Evolutionary conservation across 1,140 invertebrate species (phyloP).

Genomic region (Zaprionus capensis): DNA sequence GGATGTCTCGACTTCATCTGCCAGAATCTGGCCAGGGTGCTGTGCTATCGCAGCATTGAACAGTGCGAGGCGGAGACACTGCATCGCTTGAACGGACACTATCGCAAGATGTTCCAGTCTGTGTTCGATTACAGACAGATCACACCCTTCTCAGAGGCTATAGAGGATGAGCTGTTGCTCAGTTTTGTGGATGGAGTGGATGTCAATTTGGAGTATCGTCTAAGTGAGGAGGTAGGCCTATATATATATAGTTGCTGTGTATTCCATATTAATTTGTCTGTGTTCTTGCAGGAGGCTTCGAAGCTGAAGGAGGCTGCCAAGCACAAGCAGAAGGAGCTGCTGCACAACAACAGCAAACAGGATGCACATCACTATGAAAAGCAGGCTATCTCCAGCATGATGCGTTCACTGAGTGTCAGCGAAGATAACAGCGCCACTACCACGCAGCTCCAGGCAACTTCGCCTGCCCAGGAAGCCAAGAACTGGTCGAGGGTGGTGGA

Average conservation of each 20-base stretch:
- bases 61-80: slow-evolving; percentile 86
- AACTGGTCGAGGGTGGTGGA: slow-evolving; percentile 78
- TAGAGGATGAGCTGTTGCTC: slow-evolving; percentile 85
- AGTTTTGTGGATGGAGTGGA: slow-evolving; percentile 84
- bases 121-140: slow-evolving; percentile 85
- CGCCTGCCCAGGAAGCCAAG: slow-evolving; percentile 44
- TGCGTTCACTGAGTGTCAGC: slow-evolving; percentile 64
- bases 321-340: slow-evolving; percentile 66
- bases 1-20: slow-evolving; percentile 88
- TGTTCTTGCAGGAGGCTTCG: slow-evolving; percentile 29
- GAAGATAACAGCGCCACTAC: slow-evolving; percentile 30
- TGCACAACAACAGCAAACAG: slow-evolving; percentile 45
- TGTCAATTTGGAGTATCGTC: slow-evolving; percentile 76
- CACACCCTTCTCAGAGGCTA: slow-evolving; percentile 86
- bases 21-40: slow-evolving; percentile 87
- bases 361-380: slow-evolving; percentile 73
- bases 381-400: slow-evolving; percentile 77
- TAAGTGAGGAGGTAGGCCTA: slow-evolving; percentile 58
- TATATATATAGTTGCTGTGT: not conserved
- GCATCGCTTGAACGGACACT: slow-evolving; percentile 86
- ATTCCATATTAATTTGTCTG: not conserved
- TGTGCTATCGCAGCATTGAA: slow-evolving; percentile 87
- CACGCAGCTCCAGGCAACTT: slow-evolving; percentile 8
- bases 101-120: slow-evolving; percentile 83
- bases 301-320: slow-evolving; percentile 49